Conservation (phyloP, 2,113 vertebrate genomes). For the Pterocles gutturalis region DNA sequence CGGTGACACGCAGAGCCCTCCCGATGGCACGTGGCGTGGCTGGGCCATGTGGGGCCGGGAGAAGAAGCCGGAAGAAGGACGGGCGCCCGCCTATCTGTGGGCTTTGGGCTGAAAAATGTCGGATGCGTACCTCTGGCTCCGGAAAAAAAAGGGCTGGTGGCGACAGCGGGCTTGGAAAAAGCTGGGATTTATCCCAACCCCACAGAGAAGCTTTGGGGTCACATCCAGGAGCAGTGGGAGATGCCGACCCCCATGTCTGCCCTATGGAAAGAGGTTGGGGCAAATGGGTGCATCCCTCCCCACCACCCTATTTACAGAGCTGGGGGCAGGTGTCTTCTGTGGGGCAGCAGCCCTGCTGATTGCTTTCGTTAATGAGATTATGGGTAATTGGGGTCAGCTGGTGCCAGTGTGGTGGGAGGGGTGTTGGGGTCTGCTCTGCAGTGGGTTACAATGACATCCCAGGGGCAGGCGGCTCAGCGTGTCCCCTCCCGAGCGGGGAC, state of each 20-base stretch:
- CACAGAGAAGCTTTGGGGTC: fast-evolving
- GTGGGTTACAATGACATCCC: fast-evolving
- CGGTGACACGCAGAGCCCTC: fast-evolving
- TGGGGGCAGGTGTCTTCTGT: neutral
- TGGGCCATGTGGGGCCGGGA: fast-evolving
- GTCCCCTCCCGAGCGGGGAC: fast-evolving
- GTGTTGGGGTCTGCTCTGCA: neutral
- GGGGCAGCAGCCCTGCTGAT: neutral
- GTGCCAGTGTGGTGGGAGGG: neutral
- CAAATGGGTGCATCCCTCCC: fast-evolving
- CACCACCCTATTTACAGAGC: neutral
- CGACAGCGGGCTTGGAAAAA: fast-evolving
- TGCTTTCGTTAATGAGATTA: neutral
- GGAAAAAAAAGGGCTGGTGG: fast-evolving
- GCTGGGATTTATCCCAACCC: neutral
- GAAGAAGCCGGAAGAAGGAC: neutral
- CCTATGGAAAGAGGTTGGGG: fast-evolving
- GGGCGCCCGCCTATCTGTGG: neutral
- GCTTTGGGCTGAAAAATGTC: neutral
- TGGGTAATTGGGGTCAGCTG: neutral
- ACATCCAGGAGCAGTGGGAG: fast-evolving
- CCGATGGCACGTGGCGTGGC: fast-evolving
- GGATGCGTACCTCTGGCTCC: fast-evolving
- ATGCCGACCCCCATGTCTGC: fast-evolving
- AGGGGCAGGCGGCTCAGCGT: neutral